Evolutionary conservation across 2,113 vertebrate species (phyloP), one percentile per base, ranked within the genome.

Genomic region (Psittacara wagleri): DNA sequence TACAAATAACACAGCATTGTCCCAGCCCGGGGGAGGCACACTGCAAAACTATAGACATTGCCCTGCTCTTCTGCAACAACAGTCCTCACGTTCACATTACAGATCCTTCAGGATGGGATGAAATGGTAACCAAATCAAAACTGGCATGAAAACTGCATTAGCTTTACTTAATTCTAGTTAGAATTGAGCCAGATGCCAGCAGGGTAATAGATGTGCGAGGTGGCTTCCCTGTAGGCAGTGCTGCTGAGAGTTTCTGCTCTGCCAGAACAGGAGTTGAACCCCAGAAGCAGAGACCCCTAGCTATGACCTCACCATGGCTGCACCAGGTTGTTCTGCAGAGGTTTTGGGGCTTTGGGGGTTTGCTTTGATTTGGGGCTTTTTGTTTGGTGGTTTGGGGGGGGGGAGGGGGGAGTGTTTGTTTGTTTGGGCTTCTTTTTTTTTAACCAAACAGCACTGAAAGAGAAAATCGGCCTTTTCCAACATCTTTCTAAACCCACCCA

Each of bases 1-100:
- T 17, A 18, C 1, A 11, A 43, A 29, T 1, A 11, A 9, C 6
- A 28, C 37, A 5, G 59, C 35, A 4, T 13, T 4, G 0, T 6
- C 55, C 62, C 80, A n/a, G 54, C 23, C 31, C 29, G 1, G 2
- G 6, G 46, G 13, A 37, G n/a, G 19, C 25, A 8, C 3, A 1
- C 20, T 4, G n/a, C 7, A 1, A 27, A 52, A 9, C 25, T 6
- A 7, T 2, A 3, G 10, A 41, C 0, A 3, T 39, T 17, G 51
- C 59, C 52, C 46, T 13, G 25, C 46, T 25, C 54, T 37, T 24
- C 27, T 5, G 4, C 41, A 14, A 15, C 46, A 29, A 23, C 2
- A 11, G 11, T 10, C 35, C 52, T 55, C 10, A 1, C 0, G 0
- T 10, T 22, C 2, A 0, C 3, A 0, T 11, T 33, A 17, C 28